Conservation (phyloP, 1,140 invertebrate species). For the Drosophila oshimai region DNA sequence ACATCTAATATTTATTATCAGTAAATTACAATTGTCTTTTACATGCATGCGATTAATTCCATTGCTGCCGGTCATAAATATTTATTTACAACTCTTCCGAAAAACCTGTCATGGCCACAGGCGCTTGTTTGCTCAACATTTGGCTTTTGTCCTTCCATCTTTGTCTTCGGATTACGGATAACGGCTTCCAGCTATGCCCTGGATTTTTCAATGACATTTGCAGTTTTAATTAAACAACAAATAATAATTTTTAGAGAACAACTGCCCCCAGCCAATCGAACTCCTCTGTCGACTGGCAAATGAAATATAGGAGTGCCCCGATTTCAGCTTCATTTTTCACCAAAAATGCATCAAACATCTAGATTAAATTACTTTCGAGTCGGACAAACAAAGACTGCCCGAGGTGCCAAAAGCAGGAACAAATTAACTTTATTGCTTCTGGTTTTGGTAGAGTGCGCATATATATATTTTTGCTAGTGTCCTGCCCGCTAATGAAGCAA, state of each 20-base stretch:
- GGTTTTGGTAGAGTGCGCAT: constrained; percentile 3
- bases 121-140: constrained; percentile 29
- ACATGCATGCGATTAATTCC: constrained; percentile 65
- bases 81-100: constrained; percentile 69
- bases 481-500: constrained; percentile 62
- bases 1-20: constrained; percentile 78
- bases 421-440: constrained; percentile 64
- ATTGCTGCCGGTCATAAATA: constrained; percentile 65
- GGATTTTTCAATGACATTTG: constrained; percentile 76
- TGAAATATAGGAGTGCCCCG: constrained; percentile 12
- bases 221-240: constrained; percentile 77
- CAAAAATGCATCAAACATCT: constrained; percentile 33
- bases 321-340: constrained; percentile 11
- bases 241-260: constrained; percentile 47
- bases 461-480: constrained; percentile 6
- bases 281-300: constrained; percentile 2
- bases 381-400: constrained; percentile 1
- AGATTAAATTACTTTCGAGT: constrained; percentile 45
- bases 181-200: constrained; percentile 30
- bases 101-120: constrained; percentile 68
- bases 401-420: background rate
- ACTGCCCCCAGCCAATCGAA: background rate
- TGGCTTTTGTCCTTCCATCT: constrained; percentile 45
- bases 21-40: constrained; percentile 79
- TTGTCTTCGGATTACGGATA: constrained; percentile 22